A percentile compares a stretch with the other conserved stretches of the same genome.
Conservation (phyloP, 2,888 invertebrate genomes). For the Cheilosia grossa region DNA sequence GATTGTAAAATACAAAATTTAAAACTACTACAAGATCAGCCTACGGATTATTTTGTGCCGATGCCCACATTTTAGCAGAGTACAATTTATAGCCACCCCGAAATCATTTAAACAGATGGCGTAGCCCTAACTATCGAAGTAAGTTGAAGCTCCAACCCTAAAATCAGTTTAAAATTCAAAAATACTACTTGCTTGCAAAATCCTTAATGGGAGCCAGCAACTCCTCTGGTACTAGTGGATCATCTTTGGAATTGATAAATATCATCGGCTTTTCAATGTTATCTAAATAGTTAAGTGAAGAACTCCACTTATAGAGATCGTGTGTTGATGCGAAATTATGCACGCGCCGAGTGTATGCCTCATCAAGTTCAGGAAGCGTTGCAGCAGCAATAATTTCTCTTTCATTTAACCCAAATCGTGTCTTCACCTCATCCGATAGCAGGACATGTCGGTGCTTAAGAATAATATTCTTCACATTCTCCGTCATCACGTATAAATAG, state of each 20-base stretch:
- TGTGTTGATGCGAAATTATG: constrained; percentile 90
- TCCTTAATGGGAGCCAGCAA: constrained; percentile 89
- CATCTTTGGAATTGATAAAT: constrained; percentile 95
- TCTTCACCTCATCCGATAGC: constrained; percentile 89
- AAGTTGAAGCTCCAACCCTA: too few relatives aligned
- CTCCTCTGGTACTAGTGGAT: constrained; percentile 94
- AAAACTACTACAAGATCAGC: too few relatives aligned
- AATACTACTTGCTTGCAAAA: constrained; percentile 87
- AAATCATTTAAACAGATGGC: too few relatives aligned
- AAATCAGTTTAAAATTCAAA: too few relatives aligned
- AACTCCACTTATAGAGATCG: constrained; percentile 93
- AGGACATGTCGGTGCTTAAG: constrained; percentile 91
- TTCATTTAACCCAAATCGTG: constrained; percentile 88
- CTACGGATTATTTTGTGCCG: too few relatives aligned
- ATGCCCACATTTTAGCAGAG: too few relatives aligned
- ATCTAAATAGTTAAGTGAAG: constrained; percentile 90
- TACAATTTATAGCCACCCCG: too few relatives aligned
- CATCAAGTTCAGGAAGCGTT: constrained; percentile 94
- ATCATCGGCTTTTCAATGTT: constrained; percentile 93
- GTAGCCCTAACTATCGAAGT: not conserved
- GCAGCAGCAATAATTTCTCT: constrained; percentile 93
- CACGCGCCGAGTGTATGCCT: constrained; percentile 92
- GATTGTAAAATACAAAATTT: too few relatives aligned
- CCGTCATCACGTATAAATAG: constrained; percentile 96
- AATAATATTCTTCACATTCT: constrained; percentile 94